Evolutionary conservation across 2,888 invertebrate species (phyloP), one percentile per base, ranked within the genome.

Genomic region (Kryphioiulus occultus): DNA sequence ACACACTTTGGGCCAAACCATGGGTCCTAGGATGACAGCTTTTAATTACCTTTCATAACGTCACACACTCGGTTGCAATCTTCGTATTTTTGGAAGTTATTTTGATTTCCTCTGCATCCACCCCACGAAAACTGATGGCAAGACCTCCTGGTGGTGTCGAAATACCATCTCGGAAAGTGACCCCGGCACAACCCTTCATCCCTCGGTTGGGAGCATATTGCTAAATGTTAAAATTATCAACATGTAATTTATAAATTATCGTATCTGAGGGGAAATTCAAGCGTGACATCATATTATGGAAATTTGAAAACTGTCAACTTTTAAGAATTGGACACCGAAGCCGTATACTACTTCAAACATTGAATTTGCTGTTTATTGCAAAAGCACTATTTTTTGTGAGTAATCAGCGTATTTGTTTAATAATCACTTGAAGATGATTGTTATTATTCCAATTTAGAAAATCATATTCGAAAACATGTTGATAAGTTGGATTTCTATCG

Each of bases 121-220:
- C 95, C 95, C 92, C 95, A 98, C 87, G 94, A 94, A 92, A 98
- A 99, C 7, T 96, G 94, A 90, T 95, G 95, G 91, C 99, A 99
- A 42, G 93, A 93, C 35, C 94, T 94, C 59, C 93, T 93, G 35
- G 93, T 91, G 39, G 93, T 93, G 92, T 98, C 96, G 92, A 95
- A 98, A 92, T 96, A 95, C 95, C 97, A 99, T 88, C 98, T 95
- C 90, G 95, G 95, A 92, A 96, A 97, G 91, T 94, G 94, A 0
- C 97, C 98, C 88, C 96, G 94, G 92, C 99, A 99, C 0, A 97
- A 97, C 0, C 99, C 99, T 42, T 93, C 92, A 90, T 96, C 96
- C 39, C 94, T 93, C 30, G 94, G 93, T 91, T 96, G 95, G 94
- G 95, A 95, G 91, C 98, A 98, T 87, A 97, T 95, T 90, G 95